Evolutionary conservation across 2,888 invertebrate species (phyloP), one percentile per base, ranked within the genome.

Genomic region (Drosophila lutescens): DNA sequence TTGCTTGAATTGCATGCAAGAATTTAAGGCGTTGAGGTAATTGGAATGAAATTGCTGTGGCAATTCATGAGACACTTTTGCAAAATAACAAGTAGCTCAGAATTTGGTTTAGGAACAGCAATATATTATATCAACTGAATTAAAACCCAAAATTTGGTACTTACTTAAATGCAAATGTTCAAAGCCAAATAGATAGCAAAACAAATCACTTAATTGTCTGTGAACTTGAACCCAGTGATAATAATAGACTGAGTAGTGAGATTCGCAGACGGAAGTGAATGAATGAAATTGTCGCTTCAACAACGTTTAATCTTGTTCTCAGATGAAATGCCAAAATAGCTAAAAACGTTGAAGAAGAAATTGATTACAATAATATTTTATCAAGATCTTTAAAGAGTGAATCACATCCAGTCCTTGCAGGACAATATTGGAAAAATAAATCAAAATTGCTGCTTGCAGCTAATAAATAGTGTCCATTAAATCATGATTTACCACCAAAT

Each of bases 1-100:
- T 72, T 62, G 62, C 43, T 47, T 40, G 30, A 50, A 26, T 73
- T 66, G 58, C 74, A 73, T 49, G 73, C 71, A 71, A 56, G 54
- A 54, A 41, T 47, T 40, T 26, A 51, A 51, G 38, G 32, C 23
- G 23, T 30, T 38, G 38, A 65, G 46, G 36, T 23, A 38, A 66
- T 66, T 66, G 38, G 20, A 34, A n/a, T 46, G 8, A n/a, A 66
- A 65, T 54, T 38, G 36, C n/a, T 32, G 13, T n/a, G 20, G 43
- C 50, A 44, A 43, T 50, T 38, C 13, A 36, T 2, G 38, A n/a
- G 38, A 38, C 13, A 38, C 1, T 38, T 13, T n/a, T 6, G 6
- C n/a, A 38, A 38, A 38, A n/a, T 43, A 20, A 43, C 17, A 20
- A 20, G 2, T 20, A 43, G 20, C 20, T 43, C 2, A 7, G 7